Evolutionary conservation across 1,140 invertebrate genomes (phyloP), one percentile per base, ranked within the genome.

Genomic region (Drosophila biarmipes): DNA sequence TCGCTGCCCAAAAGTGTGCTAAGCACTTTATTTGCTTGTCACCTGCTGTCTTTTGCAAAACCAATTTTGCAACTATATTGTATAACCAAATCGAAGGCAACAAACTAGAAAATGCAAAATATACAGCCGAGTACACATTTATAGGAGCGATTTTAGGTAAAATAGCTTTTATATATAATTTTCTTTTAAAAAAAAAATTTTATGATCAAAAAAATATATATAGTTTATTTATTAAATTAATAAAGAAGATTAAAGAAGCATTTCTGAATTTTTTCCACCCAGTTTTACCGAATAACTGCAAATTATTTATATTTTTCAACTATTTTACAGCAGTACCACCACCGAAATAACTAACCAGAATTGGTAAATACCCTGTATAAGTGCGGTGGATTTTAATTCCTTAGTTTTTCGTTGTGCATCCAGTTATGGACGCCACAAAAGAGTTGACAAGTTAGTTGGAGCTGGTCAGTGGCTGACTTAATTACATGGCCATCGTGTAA

Each of bases 401-500:
- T 43, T 8, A 3, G 24, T 45, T 46, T 48, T 15, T 8, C 31
- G 15, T 17, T 6, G n/a, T 19, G 31, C 27, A 40, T 43, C 12
- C 29, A 27, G 27, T 53, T 34, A 27, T 52, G 35, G 35, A 15
- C 5, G 34, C 34, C 35, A 53, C 31, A 54, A 46, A 55, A 56
- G 15, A 38, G 72, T 74, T 63, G 58, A 37, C 45, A 52, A 43
- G 49, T 37, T 24, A 46, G 42, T 53, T n/a, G 19, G 15, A 40
- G 45, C 14, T 55, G 67, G 29, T 54, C 51, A 55, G 52, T 40
- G 15, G 38, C 27, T 46, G 31, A 51, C 56, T 75, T 81, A 74
- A 86, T 87, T 87, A 80, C 82, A 67, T 56, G 31, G 45, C 51
- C 63, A 49, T 62, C 51, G 52, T 78, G 71, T 64, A 68, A 78